Percentiles rank a stretch among this genome's conserved stretches.
These are phyloP conservation scores for Terrapene triunguis DNA, from an alignment of 2,113 vertebrate species.

Conservation along the genomic window DNA sequence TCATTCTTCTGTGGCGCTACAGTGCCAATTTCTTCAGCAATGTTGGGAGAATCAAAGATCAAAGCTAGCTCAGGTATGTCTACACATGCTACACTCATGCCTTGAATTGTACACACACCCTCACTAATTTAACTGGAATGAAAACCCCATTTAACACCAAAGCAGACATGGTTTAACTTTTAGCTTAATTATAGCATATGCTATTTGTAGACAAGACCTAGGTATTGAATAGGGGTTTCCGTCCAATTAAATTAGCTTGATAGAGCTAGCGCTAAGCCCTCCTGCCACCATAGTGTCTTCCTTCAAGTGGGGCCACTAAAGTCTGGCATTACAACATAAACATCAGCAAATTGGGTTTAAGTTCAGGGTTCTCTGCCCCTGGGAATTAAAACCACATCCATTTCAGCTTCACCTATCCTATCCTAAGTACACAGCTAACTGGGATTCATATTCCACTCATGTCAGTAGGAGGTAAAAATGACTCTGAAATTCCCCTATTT, in stretches of 20 bases:
- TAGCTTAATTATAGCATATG: not conserved
- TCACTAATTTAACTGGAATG: not conserved
- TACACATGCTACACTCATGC: not conserved
- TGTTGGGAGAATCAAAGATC: not conserved
- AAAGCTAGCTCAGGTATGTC: not conserved
- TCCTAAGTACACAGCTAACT: not conserved
- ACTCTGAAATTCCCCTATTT: not conserved
- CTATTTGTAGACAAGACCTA: not conserved
- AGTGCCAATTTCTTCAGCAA: not conserved
- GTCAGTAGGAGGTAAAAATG: conserved; percentile 9
- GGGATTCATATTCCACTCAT: not conserved
- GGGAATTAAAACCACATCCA: not conserved
- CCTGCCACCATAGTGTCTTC: not conserved
- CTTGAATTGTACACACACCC: no score
- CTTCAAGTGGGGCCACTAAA: not conserved
- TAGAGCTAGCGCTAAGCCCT: not conserved
- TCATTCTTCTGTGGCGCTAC: not conserved
- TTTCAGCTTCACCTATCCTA: not conserved
- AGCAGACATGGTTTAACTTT: not conserved
- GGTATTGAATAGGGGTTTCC: not conserved
- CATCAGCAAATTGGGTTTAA: not conserved
- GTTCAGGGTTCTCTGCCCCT: not conserved
- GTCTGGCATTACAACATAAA: not conserved
- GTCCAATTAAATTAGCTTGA: not conserved
- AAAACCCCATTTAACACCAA: not conserved